phyloP scores from a whole-genome alignment of 1,140 invertebrate genomes.

The Dysdera silvatica region DNA sequence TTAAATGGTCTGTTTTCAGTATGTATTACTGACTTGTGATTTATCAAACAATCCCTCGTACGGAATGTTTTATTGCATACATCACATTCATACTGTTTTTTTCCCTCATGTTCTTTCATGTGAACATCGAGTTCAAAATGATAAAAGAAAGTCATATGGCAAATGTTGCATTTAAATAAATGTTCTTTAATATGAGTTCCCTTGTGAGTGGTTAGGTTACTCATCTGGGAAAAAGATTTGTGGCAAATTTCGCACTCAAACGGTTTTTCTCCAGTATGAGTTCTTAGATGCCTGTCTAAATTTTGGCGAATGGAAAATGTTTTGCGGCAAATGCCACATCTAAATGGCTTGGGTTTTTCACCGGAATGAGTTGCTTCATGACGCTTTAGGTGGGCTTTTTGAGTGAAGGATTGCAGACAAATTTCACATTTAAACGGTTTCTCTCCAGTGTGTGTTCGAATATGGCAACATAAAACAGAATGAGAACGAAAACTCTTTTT shows the following conservation, averaged over 20 bases:
- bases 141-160: slow-evolving; percentile 24
- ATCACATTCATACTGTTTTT: slow-evolving; percentile 71
- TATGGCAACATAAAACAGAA: slow-evolving; percentile 31
- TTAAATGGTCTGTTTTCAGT: too few relatives aligned
- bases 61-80: slow-evolving; percentile 34
- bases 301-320: slow-evolving; percentile 34
- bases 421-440: slow-evolving; percentile 35
- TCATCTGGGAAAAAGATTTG: too few relatives aligned
- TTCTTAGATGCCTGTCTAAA: too few relatives aligned
- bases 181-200: too few relatives aligned
- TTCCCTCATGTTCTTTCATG: slow-evolving; percentile 87
- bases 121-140: slow-evolving; percentile 2
- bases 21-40: too few relatives aligned
- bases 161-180: too few relatives aligned
- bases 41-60: too few relatives aligned
- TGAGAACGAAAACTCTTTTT: slow-evolving; percentile 10
- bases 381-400: slow-evolving; percentile 5
- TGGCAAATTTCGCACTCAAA: too few relatives aligned
- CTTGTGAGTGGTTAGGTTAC: too few relatives aligned
- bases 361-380: not conserved
- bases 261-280: too few relatives aligned
- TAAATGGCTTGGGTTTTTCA: too few relatives aligned
- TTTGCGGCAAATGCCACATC: too few relatives aligned
- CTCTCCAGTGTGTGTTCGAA: slow-evolving; percentile 24
- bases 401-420: slow-evolving; percentile 32